Conservation (phyloP, 2,888 invertebrate genomes). For the Stramonita haemastoma region DNA sequence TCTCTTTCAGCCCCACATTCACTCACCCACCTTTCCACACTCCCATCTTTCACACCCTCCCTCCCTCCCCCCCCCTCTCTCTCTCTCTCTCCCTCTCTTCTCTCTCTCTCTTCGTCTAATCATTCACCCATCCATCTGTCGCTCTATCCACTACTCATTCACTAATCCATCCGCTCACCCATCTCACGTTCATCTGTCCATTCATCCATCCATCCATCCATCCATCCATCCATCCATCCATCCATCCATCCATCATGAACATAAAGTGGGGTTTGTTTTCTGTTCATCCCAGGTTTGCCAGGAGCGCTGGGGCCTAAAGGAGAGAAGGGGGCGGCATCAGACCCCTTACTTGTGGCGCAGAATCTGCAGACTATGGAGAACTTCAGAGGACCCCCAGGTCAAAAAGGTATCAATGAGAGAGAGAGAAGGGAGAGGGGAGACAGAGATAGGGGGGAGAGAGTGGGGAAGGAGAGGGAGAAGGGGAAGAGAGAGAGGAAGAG, state of each 20-base stretch:
- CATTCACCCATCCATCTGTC: background rate
- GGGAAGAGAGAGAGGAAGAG: no score
- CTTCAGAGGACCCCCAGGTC: conserved; percentile 34
- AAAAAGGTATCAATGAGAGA: background rate
- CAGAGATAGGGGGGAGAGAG: no score
- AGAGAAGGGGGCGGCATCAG: conserved; percentile 30
- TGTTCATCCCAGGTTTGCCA: background rate
- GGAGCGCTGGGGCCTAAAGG: conserved; percentile 2
- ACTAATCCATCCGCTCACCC: background rate
- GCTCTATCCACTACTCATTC: background rate
- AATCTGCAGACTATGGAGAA: conserved; percentile 34
- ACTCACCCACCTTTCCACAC: background rate
- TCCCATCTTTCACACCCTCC: no score
- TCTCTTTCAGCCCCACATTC: no score
- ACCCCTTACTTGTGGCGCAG: conserved; percentile 31
- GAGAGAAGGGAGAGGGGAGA: no score
- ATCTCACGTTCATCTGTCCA: background rate
- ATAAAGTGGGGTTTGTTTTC: no score
- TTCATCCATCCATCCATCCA: background rate
- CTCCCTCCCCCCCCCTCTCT: no score
- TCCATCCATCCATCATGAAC: background rate
- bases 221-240: background rate
- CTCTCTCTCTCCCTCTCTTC: background rate
- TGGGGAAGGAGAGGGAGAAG: no score
- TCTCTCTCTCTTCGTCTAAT: background rate